Evolutionary conservation across 2,888 invertebrate genomes (phyloP), one percentile per base, ranked within the genome.

Genomic region (Loripinus fragilis): DNA sequence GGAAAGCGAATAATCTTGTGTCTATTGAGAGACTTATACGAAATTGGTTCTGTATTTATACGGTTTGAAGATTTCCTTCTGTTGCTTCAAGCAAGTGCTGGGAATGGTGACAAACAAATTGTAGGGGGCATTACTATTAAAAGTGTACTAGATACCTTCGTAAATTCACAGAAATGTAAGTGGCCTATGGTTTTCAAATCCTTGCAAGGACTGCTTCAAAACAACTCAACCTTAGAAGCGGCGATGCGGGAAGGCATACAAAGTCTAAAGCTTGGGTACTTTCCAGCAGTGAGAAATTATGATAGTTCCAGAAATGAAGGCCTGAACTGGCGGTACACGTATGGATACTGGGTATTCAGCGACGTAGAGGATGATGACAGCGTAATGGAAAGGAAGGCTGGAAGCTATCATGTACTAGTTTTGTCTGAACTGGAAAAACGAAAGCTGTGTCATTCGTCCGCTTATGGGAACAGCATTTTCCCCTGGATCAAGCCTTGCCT

Each of bases 361-460:
- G 50, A 50, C 50, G 5, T 50, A 12, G 50, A 50, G 50, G 50
- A 50, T 50, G 23, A 12, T 50, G 50, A 50, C 23, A 50, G 50
- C n/a, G 23, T 50, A 20, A 20, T 50, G 8, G 50, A 50, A 50
- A 50, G 50, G 23, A 12, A n/a, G 12, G 50, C 50, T n/a, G 50
- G 50, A 50, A 50, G 50, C n/a, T 50, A n/a, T n/a, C 50, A 50
- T n/a, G n/a, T 50, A n/a, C 50, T 20, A n/a, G n/a, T 50, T n/a
- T 20, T 50, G 12, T 20, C 17, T n/a, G 50, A 50, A 50, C 50
- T 50, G 7, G 50, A 50, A 50, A 50, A 20, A 50, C 15, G 50
- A 7, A 50, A 50, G 23, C 12, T 50, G 12, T 50, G 50, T 50
- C 50, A 50, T 50, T 20, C 50, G 7, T 12, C 50, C 8, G 5